These are phyloP conservation scores for Grammomys surdaster DNA, from an alignment of 2,113 vertebrate genomes.

Conservation along the genomic window DNA sequence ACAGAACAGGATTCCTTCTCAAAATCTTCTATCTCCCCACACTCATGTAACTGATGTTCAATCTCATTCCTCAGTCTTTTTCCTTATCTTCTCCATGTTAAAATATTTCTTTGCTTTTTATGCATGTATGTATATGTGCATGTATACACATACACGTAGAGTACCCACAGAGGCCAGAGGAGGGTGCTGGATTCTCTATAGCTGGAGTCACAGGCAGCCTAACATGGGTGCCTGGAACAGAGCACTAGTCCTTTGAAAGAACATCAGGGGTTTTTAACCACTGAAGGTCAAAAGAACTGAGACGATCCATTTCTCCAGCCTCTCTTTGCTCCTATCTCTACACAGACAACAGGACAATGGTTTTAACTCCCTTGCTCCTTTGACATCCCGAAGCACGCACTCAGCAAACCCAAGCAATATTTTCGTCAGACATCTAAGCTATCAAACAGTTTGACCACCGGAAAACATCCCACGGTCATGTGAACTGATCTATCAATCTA, in stretches of 20 bases:
- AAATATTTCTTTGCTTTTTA: neutral
- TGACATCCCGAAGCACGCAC: neutral
- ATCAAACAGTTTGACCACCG: neutral
- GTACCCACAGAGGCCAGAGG: neutral
- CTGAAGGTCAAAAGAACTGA: neutral
- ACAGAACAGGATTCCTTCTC: neutral
- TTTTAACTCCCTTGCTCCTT: neutral
- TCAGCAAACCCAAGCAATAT: neutral
- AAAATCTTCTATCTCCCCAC: neutral
- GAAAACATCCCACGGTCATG: neutral
- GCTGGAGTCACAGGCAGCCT: neutral
- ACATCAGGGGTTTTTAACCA: neutral
- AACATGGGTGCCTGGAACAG: neutral
- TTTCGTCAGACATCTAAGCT: neutral
- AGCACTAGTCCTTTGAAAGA: neutral
- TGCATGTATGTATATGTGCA: neutral
- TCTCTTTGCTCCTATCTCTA: neutral
- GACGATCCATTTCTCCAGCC: neutral
- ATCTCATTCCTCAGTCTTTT: too few species aligned
- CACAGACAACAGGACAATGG: neutral
- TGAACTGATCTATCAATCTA: neutral
- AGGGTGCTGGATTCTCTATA: neutral
- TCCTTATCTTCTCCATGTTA: neutral
- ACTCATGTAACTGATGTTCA: constrained; percentile 36
- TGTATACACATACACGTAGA: too few species aligned